Evolutionary conservation across 2,113 vertebrate species (phyloP), one percentile per base, ranked within the genome.

Genomic region (Varanus komodoensis): DNA sequence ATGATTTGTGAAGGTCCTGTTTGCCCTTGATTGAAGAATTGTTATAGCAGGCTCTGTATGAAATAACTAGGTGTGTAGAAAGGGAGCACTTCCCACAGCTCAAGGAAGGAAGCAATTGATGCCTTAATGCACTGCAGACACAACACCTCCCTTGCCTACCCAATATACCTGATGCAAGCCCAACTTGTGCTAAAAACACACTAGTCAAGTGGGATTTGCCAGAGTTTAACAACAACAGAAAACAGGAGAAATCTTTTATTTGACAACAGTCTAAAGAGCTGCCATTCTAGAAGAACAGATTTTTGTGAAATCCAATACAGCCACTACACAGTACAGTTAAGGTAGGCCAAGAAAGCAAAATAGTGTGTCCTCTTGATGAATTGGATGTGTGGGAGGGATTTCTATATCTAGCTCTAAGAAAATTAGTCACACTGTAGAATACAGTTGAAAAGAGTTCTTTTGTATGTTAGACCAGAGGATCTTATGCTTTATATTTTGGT

Each of bases 21-120:
- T 94, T 92, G 88, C 93, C 92, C 78, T 88, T 87, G 86, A 93
- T 86, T 91, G 87, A 93, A 89, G 6, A 89, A 90, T 87, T 90
- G 89, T 93, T 87, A 95, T 64, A 89, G 34, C 38, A 84, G 29
- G 57, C 85, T 88, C 91, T 64, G 85, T 91, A 83, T 57, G 87
- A 87, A 93, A 93, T 0, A 89, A 84, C 92, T 0, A 88, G 83
- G 92, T 94, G 91, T 79, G 83, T 91, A 73, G 91, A 88, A 92
- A 71, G 91, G 83, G 34, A 44, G 73, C 54, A 6, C 89, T 64
- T 48, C 82, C 67, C 27, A 83, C 23, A 87, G 80, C 80, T 85
- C 90, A 87, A 88, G 17, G 69, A 8, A 52, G 89, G 89, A 87
- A 80, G 74, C 87, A 82, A 86, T n/a, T 91, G 90, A 92, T 89